phyloP scores from a whole-genome alignment of 2,888 invertebrate species.

The Venustoraphidia nigricollis region DNA sequence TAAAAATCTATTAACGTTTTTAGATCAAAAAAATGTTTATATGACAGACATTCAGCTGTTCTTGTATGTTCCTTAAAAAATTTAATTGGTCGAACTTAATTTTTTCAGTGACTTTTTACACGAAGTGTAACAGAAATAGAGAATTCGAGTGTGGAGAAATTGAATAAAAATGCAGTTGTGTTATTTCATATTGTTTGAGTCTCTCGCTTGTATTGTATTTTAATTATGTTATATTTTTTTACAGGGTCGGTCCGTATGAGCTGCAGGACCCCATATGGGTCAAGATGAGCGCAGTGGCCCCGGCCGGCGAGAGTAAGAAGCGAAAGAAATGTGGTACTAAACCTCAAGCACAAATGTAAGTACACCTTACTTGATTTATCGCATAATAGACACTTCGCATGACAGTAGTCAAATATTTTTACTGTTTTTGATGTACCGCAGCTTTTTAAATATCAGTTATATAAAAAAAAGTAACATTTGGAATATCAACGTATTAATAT shows the following conservation, averaged over 20 bases:
- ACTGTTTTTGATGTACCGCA: neutral
- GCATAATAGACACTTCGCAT: neutral
- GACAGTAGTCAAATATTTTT: neutral
- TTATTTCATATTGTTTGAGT: neutral
- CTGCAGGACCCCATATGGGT: constrained; percentile 73
- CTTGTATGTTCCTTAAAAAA: no score
- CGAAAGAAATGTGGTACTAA: constrained; percentile 46
- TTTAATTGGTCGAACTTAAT: no score
- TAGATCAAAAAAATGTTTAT: no score
- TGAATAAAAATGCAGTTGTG: neutral
- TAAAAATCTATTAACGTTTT: no score
- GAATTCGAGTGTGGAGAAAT: neutral
- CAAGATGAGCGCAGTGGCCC: constrained; percentile 68
- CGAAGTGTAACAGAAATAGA: no score
- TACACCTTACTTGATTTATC: constrained; percentile 14
- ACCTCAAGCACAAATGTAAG: constrained; percentile 47
- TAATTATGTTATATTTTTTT: constrained; percentile 24
- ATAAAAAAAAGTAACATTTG: no score
- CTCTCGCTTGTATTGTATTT: neutral
- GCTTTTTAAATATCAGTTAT: no score
- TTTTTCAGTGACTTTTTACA: no score
- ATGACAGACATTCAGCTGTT: no score
- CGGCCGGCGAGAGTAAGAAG: constrained; percentile 42
- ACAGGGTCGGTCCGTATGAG: constrained; percentile 83
- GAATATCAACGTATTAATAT: no score